A percentile compares a stretch with the other conserved stretches of the same genome.
Evolutionary conservation across 1,140 invertebrate genomes (phyloP).

Genomic region (Reticulitermes speratus): DNA sequence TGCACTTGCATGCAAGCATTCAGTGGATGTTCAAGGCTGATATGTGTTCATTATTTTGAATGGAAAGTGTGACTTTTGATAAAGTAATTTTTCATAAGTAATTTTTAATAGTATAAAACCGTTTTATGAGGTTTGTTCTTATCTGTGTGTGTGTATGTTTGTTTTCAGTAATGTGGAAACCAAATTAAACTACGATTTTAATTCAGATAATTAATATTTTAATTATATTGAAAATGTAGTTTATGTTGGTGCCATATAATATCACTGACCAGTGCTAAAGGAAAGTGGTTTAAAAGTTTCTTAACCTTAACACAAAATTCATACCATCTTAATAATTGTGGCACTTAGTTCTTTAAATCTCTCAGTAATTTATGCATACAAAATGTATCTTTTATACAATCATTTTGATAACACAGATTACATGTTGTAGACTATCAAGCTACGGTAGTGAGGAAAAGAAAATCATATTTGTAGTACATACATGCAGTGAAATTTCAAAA

Average conservation of each 20-base stretch:
- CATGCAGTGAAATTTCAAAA: no score
- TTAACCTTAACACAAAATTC: background rate
- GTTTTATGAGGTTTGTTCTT: background rate
- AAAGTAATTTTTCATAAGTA: background rate
- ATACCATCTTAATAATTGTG: no score
- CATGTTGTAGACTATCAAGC: no score
- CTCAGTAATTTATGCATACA: no score
- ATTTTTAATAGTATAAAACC: background rate
- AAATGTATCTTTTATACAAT: no score
- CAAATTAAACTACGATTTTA: background rate
- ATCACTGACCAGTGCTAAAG: conserved; percentile 10
- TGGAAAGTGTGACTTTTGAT: background rate
- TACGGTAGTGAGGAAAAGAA: no score
- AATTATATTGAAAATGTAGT: conserved; percentile 10
- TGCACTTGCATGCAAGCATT: background rate
- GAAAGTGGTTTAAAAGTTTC: background rate
- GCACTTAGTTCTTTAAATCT: no score
- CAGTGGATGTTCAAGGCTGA: background rate
- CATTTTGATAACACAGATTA: no score
- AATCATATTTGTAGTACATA: no score
- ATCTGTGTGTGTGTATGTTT: background rate
- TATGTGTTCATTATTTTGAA: background rate
- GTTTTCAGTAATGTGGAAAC: background rate
- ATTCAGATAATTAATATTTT: background rate
- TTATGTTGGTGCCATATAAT: background rate